Base-by-base conservation (phyloP, 2,888 invertebrate genomes). In the Creontiades dilutus region DNA sequence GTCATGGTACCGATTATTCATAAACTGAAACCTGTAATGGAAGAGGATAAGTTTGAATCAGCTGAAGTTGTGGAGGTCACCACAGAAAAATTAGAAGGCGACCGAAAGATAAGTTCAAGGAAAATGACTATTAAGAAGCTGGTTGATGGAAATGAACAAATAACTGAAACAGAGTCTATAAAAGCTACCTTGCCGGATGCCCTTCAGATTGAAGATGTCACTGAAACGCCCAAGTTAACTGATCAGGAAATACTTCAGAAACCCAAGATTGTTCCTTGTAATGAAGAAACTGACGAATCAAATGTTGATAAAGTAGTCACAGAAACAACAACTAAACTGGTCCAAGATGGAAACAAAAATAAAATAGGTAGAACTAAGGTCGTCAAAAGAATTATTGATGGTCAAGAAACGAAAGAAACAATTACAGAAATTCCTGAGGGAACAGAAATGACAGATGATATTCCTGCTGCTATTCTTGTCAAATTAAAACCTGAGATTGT, bases 281-380 rank as follows among this genome's bases (percentile, higher is more conserved):
- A 27, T 92, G 94, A 94, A 93, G 93, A 94, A 46, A 91, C 93
- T 91, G 94, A 94, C 11, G 94, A 94, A 93, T 92, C 92, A 14
- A 37, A 37, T 37, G 37, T 37, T 37, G 37, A 37, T 37, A 7
- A 2, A 37, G 93, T 88, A 11, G 90, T 92, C n/a, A 91, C 92
- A 90, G 91, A 92, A 91, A 90, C 92, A 16, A 46, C 91, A 90
- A 89, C 92, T 90, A 27, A 90, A 90, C 68, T 91, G 13, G 90
- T 84, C 84, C 92, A 93, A 92, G 92, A 93, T 91, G 92, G 93
- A 85, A 92, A 93, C 16, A 94, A 94, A 3, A 94, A 93, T 90
- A 94, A 94, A 0, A 93, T 93, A 3, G 93, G 94, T 0, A 95
- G 93, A 91, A 93, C 92, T 90, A 92, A 87, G 91, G 92, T 89